These are phyloP conservation scores for Heteractis magnifica DNA, from an alignment of 92 coral and sea anemone species.

Conservation along the genomic window DNA sequence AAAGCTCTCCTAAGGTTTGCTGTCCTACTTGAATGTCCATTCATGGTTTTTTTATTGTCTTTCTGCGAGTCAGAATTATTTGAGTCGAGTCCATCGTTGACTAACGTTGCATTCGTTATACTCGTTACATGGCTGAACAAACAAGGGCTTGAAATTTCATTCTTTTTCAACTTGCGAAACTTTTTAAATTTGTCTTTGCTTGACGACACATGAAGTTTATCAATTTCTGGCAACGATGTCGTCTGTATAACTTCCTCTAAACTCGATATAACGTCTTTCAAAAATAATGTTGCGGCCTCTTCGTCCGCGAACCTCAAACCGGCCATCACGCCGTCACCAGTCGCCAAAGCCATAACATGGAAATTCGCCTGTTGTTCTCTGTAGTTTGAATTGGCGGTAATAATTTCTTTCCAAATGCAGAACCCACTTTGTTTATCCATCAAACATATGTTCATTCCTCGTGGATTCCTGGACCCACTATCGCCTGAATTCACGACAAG, in stretches of 20 bases:
- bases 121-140: constrained; percentile 97
- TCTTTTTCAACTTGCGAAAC: constrained; percentile 90
- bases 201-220: constrained; percentile 52
- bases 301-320: constrained; percentile 88
- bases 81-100: constrained; percentile 59
- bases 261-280: constrained; percentile 73
- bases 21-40: constrained; percentile 61
- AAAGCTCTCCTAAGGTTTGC: constrained; percentile 66
- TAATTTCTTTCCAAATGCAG: constrained; percentile 85
- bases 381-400: constrained; percentile 80
- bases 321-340: constrained; percentile 90
- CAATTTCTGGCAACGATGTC: constrained; percentile 71
- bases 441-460: constrained; percentile 74
- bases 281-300: constrained; percentile 77
- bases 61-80: constrained; percentile 37
- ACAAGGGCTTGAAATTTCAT: constrained; percentile 96
- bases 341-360: constrained; percentile 79
- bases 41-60: constrained; percentile 50
- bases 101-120: constrained; percentile 80
- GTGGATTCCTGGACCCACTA: constrained; percentile 90
- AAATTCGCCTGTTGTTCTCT: constrained; percentile 86
- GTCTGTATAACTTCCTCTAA: constrained; percentile 60
- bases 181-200: constrained; percentile 73
- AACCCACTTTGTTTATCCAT: constrained; percentile 94
- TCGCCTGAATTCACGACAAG: constrained; percentile 82